Evolutionary conservation across 2,888 invertebrate species (phyloP), one percentile per base, ranked within the genome.

Genomic region (Callyntrura sp.): DNA sequence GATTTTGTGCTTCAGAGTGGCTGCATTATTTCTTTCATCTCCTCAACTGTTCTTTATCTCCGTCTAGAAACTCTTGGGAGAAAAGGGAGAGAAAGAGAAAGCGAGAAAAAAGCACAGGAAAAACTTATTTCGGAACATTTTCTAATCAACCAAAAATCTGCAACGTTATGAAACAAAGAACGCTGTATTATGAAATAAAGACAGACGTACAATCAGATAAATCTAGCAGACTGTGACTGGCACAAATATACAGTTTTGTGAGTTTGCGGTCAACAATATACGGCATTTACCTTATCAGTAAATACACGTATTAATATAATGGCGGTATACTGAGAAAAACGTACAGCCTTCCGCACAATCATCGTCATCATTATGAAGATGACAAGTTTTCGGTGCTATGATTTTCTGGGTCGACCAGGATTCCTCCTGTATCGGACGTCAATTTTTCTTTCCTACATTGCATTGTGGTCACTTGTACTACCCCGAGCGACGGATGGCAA

Each of bases 301-400:
- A 23, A 51, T 25, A 28, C 35, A 57, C 9, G 8, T 51, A 48
- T 76, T 23, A 76, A 25, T 5, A 78, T 35, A 78, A 78, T 17
- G 28, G 55, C 55, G 55, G 78, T 23, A 51, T 55, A 78, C 55
- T 57, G 43, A 25, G 62, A 48, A 45, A 35, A 35, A 4, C 11
- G 14, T 68, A 65, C 73, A 48, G 23, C 48, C 68, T 62, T 62
- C 60, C 82, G 28, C 57, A 14, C 88, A 17, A 62, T 82, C 82
- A 25, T 55, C 70, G 78, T 68, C 78, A 85, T 79, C 70, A 90
- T 88, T 45, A 85, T 85, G 78, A 68, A 83, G 73, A 87, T 83
- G 70, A 85, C 90, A 85, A 81, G 85, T 90, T 90, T 81, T 88
- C 68, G 65, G 82, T 85, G 81, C 88, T 90, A 88, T 90, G 90